Base-by-base conservation (phyloP, 2,797 vertebrate genomes). In the Paedocypris micromegethes region DNA sequence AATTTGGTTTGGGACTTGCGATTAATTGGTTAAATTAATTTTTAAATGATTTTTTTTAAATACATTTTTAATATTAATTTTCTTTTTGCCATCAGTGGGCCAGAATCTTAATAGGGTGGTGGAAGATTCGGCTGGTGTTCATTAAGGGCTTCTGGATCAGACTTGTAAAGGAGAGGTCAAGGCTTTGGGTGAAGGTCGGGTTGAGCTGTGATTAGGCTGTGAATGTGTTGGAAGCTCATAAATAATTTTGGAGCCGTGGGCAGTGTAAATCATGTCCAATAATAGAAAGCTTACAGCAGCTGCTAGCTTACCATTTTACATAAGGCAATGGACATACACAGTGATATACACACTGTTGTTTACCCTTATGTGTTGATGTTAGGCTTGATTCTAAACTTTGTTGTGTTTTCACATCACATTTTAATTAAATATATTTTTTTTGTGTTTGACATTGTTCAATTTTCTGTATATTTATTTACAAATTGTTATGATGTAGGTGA, bases 251-350 rank as follows among this genome's bases (percentile, higher is more conserved):
- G 85, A 88, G 85, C 82, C 83, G 81, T 84, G 84, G 83, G 84
- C 84, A 84, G 85, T 86, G 86, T 91, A 91, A 90, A 89, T 89
- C 86, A 80, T 86, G 80, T 70, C 84, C 81, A 88, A 86, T 87
- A 87, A 85, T 82, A 84, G 77, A 75, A 78, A 74, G 77, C 76
- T 64, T 73, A 9, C 64, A 83, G 83, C 87, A 89, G 87, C 86
- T 90, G 87, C 81, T 78, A 60, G 68, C 79, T 74, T 79, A 81
- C 72, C 82, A 51, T 49, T n/a, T 68, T 71, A 60, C 70, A 71
- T 71, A 53, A 58, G 60, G 79, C 75, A 75, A 78, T 72, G 75
- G 58, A 70, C 78, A 77, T 70, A 78, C 71, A 60, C 58, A 39
- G 41, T 23, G 23, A 23, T 23, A 23, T 23, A 23, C 23, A 23